Evolutionary conservation across 2,888 invertebrate species (phyloP).

Genomic region (Homarus gammarus): DNA sequence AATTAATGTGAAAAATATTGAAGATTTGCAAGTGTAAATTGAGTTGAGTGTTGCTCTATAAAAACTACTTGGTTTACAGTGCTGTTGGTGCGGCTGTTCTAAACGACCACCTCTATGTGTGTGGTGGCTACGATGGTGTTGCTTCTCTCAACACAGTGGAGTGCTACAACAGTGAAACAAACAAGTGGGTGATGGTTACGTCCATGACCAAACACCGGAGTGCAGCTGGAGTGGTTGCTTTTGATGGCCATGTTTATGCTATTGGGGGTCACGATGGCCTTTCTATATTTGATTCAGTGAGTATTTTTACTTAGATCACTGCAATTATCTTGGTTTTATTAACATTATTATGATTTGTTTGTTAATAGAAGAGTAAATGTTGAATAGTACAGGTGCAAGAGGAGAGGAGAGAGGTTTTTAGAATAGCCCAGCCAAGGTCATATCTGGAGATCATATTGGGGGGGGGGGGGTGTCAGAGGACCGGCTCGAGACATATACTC

Average conservation of each 20-base stretch:
- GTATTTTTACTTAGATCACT: conserved; percentile 76
- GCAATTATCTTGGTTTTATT: not conserved
- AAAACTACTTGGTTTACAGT: conserved; percentile 79
- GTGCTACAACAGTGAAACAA: conserved; percentile 87
- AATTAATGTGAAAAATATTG: too few relatives aligned
- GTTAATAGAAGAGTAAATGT: too few relatives aligned
- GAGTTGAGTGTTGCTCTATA: too few relatives aligned
- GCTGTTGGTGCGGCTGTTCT: conserved; percentile 90
- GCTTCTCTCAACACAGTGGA: conserved; percentile 91
- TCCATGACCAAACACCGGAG: conserved; percentile 87
- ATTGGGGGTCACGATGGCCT: conserved; percentile 93
- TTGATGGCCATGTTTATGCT: conserved; percentile 87
- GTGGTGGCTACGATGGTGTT: conserved; percentile 91
- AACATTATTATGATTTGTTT: too few relatives aligned
- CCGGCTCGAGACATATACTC: too few relatives aligned
- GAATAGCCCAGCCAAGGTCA: too few relatives aligned
- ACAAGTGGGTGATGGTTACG: conserved; percentile 87
- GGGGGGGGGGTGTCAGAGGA: too few relatives aligned
- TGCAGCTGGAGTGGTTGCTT: conserved; percentile 86
- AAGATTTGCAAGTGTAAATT: too few relatives aligned
- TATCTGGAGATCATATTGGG: too few relatives aligned
- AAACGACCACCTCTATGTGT: conserved; percentile 89
- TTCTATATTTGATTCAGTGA: conserved; percentile 90
- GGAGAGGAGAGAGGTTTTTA: too few relatives aligned
- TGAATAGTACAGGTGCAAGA: too few relatives aligned